Conservation (phyloP, 2,888 invertebrate species). For the Antitype chi region DNA sequence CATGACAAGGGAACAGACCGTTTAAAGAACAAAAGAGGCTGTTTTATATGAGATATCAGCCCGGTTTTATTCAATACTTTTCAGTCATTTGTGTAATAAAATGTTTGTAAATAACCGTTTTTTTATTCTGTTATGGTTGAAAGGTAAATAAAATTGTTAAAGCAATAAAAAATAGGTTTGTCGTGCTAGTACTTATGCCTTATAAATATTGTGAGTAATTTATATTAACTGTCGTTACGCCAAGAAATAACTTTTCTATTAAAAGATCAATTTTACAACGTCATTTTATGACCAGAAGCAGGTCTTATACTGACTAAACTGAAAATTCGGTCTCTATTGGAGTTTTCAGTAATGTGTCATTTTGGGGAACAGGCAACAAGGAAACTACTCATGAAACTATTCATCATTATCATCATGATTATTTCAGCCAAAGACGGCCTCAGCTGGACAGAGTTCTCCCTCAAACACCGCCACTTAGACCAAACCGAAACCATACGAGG, state of each 20-base stretch:
- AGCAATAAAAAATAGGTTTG: neutral
- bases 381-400: too few relatives aligned
- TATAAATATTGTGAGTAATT: neutral
- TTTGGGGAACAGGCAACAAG: too few relatives aligned
- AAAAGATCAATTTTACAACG: neutral
- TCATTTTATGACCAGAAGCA: neutral
- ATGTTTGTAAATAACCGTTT: neutral
- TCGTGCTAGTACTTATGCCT: neutral
- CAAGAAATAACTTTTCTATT: neutral
- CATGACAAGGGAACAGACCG: slow-evolving; percentile 67
- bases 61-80: slow-evolving; percentile 46
- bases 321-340: too few relatives aligned
- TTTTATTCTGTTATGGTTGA: slow-evolving; percentile 12
- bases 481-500: neutral
- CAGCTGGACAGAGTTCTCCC: too few relatives aligned
- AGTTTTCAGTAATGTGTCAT: neutral
- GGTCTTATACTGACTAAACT: too few relatives aligned
- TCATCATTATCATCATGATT: neutral
- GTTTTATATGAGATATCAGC: slow-evolving; percentile 58
- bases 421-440: neutral
- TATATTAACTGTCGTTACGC: neutral
- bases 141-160: neutral
- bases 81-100: slow-evolving; percentile 32
- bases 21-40: slow-evolving; percentile 68
- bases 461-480: too few relatives aligned